A percentile compares a stretch with the other conserved stretches of the same genome.
Evolutionary conservation across 2,113 vertebrate genomes (phyloP).

Genomic region (Octodon degus): DNA sequence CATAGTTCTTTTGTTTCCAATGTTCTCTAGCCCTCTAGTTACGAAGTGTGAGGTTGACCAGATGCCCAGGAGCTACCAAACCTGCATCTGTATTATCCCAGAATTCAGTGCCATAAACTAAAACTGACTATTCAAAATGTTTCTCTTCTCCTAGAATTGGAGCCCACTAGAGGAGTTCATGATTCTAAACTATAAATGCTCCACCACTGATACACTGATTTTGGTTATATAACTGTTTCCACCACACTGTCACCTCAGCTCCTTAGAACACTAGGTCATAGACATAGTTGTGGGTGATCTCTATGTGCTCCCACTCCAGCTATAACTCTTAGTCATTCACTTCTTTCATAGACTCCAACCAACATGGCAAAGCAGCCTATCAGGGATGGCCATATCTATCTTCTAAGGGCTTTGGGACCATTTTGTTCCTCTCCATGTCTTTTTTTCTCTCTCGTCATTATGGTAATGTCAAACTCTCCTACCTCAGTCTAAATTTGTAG

Average conservation of each 20-base stretch:
- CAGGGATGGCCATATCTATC: background rate
- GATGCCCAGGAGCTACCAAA: background rate
- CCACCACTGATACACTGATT: too few relatives aligned
- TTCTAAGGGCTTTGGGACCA: background rate
- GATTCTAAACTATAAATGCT: too few relatives aligned
- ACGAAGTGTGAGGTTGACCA: background rate
- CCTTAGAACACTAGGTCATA: background rate
- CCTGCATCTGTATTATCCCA: background rate
- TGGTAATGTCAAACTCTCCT: background rate
- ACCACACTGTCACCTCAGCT: background rate
- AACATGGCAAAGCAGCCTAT: background rate
- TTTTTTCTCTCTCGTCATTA: background rate
- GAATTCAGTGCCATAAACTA: fast-evolving
- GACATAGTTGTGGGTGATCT: background rate
- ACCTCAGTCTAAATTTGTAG: background rate
- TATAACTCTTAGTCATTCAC: background rate
- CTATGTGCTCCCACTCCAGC: background rate
- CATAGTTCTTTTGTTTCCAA: background rate
- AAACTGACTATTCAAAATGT: background rate
- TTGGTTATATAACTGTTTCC: background rate
- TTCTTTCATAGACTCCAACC: too few relatives aligned
- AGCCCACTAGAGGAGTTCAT: too few relatives aligned
- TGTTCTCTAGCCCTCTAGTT: too few relatives aligned
- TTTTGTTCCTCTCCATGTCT: background rate
- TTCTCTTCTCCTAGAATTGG: background rate